phyloP scores from a whole-genome alignment of 2,888 invertebrate species.

The Mellilla xanthometata region DNA sequence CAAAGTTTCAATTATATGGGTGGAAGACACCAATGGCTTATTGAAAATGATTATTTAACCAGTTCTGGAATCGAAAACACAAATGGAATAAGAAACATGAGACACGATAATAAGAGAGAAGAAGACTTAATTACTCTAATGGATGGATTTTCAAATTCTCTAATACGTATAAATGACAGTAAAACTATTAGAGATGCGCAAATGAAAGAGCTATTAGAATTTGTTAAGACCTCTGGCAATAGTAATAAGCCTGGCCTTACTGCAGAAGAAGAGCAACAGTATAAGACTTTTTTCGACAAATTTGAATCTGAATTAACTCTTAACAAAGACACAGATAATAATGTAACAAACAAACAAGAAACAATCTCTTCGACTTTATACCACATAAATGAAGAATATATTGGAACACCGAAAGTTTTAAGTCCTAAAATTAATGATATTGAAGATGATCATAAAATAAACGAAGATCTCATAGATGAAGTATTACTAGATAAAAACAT shows the following conservation, averaged over 20 bases:
- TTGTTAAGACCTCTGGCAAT: constrained; percentile 6
- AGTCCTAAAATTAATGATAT: neutral
- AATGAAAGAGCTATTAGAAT: constrained; percentile 23
- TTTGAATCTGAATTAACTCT: constrained; percentile 11
- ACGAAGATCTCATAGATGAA: constrained; percentile 16
- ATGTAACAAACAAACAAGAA: neutral
- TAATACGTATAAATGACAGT: constrained; percentile 1
- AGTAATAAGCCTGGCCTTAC: neutral
- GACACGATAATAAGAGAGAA: neutral
- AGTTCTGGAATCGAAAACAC: neutral
- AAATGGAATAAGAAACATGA: neutral
- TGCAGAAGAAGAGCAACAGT: constrained; percentile 8
- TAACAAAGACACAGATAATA: neutral
- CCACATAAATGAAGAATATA: neutral
- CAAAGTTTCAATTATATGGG: neutral
- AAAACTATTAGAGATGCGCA: constrained; percentile 17
- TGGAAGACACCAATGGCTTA: neutral
- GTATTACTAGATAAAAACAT: constrained; percentile 6
- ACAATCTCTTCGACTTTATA: neutral
- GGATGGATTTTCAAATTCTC: constrained; percentile 3
- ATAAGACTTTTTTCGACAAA: constrained; percentile 20
- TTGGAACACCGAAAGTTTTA: neutral
- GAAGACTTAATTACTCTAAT: constrained; percentile 16
- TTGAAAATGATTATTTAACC: neutral
- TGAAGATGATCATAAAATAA: neutral